phyloP scores from a whole-genome alignment of 2,797 vertebrate genomes.

The Urophycis tenuis region DNA sequence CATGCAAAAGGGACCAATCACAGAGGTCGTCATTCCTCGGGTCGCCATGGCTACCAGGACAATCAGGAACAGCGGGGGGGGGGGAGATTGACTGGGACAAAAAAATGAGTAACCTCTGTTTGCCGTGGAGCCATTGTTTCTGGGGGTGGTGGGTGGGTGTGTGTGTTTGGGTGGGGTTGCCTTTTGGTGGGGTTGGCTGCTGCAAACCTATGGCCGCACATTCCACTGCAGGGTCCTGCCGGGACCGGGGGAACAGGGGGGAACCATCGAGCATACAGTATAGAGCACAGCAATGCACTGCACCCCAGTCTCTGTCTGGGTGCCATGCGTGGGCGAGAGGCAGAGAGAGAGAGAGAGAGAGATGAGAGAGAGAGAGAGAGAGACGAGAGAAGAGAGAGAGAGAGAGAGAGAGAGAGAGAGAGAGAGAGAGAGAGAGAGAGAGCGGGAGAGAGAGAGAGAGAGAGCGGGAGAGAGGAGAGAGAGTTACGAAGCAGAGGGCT shows the following conservation, averaged over 20 bases:
- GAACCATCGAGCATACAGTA: constrained; percentile 43
- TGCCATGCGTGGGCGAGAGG: constrained; percentile 68
- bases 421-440: no score
- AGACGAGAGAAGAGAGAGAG: constrained; percentile 22
- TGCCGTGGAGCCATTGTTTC: constrained; percentile 47
- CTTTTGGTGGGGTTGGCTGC: constrained; percentile 17
- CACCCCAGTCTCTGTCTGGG: constrained; percentile 67
- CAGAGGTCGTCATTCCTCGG: constrained; percentile 43
- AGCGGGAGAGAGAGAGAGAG: not conserved
- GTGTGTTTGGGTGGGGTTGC: not conserved
- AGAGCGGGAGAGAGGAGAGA: not conserved
- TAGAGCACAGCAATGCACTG: constrained; percentile 56
- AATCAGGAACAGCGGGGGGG: constrained; percentile 23
- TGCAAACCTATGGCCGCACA: constrained; percentile 31
- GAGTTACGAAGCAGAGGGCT: constrained; percentile 52
- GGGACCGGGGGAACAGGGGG: constrained; percentile 55
- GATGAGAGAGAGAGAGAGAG: not conserved
- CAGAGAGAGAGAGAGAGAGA: not conserved
- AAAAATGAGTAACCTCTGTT: constrained; percentile 29
- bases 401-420: no score
- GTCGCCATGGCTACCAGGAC: constrained; percentile 53
- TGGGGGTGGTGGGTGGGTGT: not conserved
- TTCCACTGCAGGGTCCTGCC: constrained; percentile 41
- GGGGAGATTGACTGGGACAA: constrained; percentile 7
- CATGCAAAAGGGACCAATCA: constrained; percentile 66